A percentile compares a stretch with the other conserved stretches of the same genome.
Conservation (phyloP, 2,888 invertebrate genomes). For the Trachelus iudaicus region DNA sequence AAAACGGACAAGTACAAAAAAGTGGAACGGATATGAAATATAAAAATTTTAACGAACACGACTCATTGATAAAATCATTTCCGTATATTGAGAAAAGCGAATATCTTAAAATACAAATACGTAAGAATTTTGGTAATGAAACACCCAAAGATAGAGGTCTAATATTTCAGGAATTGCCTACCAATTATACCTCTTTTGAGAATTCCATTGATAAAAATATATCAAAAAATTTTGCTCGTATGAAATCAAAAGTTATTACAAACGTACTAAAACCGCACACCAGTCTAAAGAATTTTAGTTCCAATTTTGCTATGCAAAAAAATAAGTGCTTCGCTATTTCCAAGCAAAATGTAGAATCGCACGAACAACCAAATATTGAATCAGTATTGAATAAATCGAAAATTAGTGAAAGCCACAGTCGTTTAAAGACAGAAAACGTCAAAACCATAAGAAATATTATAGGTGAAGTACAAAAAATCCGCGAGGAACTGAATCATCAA, state of each 20-base stretch:
- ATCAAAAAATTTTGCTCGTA: not conserved
- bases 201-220: not conserved
- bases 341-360: not conserved
- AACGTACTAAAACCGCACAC: not conserved
- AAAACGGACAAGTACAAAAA: not conserved
- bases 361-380: not conserved
- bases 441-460: constrained; percentile 19
- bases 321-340: not conserved
- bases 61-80: constrained; percentile 4
- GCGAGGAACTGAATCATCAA: constrained; percentile 18
- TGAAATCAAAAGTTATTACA: not conserved
- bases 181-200: constrained; percentile 2
- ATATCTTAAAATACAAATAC: constrained; percentile 15
- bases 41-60: constrained; percentile 3
- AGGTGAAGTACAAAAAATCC: constrained; percentile 19
- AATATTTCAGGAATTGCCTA: constrained; percentile 26
- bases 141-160: constrained; percentile 11
- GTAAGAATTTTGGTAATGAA: constrained; percentile 13
- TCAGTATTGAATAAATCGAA: not conserved
- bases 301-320: not conserved
- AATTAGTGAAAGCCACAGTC: not conserved
- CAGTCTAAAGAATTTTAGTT: not conserved
- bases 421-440: constrained; percentile 7
- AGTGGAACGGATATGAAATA: not conserved
- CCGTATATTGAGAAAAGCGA: constrained; percentile 12